Conservation (phyloP, 1,140 invertebrate species). For the Temnothorax nylanderi region DNA sequence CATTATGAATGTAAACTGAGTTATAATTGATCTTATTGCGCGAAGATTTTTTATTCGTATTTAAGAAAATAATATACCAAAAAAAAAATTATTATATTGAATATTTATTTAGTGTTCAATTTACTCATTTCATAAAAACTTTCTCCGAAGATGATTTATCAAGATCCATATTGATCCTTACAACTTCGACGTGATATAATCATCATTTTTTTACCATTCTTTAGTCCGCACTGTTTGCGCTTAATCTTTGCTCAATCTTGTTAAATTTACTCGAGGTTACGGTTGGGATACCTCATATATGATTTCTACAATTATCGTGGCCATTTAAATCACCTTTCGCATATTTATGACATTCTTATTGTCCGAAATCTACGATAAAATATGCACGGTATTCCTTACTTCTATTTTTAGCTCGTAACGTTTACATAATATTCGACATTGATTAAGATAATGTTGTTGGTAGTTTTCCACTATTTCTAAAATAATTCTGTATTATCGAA, state of each 20-base stretch:
- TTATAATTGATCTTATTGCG: background rate
- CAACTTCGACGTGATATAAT: background rate
- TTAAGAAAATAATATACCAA: background rate
- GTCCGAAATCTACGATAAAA: background rate
- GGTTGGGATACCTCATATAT: too few relatives aligned
- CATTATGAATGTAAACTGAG: background rate
- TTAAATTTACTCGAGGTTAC: slow-evolving; percentile 13
- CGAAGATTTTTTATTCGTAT: background rate
- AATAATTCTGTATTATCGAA: slow-evolving; percentile 8
- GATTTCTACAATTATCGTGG: background rate
- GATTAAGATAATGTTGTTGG: background rate
- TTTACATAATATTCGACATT: background rate
- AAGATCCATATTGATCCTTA: background rate
- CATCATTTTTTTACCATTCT: background rate
- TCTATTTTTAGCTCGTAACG: background rate
- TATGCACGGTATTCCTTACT: background rate
- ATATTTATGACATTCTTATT: background rate
- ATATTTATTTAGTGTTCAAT: background rate
- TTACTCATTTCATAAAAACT: background rate
- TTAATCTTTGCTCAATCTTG: background rate
- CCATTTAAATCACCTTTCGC: background rate
- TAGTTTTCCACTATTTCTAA: background rate
- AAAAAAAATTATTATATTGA: background rate
- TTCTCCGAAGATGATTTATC: background rate
- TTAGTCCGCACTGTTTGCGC: background rate